Base-by-base conservation (phyloP, 2,888 invertebrate genomes). In the Plagodis dolabraria region DNA sequence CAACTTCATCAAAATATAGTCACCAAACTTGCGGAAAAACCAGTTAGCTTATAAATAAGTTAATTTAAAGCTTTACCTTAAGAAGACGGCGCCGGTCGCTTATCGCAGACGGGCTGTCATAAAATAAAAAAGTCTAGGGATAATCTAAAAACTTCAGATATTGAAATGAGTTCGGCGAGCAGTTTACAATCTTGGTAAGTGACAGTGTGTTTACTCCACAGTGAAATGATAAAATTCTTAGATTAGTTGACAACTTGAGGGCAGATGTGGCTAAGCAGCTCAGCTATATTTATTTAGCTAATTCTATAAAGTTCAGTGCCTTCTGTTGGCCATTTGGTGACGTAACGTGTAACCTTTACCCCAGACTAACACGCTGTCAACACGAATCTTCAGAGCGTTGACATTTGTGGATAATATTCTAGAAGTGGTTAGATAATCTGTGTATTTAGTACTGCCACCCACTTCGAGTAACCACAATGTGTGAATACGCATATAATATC, bases 171-270 rank as follows among this genome's bases (percentile, higher is more conserved):
- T 59, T 55, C 45, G 53, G 48, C 50, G 56, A 53, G 56, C 63
- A 56, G 58, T 53, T 63, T 53, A 63, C 59, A 58, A 63, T 63
- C 63, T 59, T 47, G 59, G 56, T 50, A 63, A 63, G 59, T 59
- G 63, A 59, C 63, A 53, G 50, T 50, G 47, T 63, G 63, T 63
- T 63, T 63, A 50, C 59, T 48, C 43, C 42, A 42, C 46, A 59
- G 49, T 51, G 49, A 51, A 59, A 58, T 56, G 44, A 52, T 42
- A 52, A 55, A 56, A 63, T 55, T 52, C 52, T 38, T 22, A 53
- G 58, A 50, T 38, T 53, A 51, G 54, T 57, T 42, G 33, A 57
- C 52, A 47, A 57, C 36, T 57, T 52, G 11, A 48, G 44, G 34
- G 40, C 34, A 48, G 38, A 54, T 52, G 49, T 51, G 48, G 33